phyloP scores from a whole-genome alignment of 2,888 invertebrate species.

The Hoplodrina ambigua region DNA sequence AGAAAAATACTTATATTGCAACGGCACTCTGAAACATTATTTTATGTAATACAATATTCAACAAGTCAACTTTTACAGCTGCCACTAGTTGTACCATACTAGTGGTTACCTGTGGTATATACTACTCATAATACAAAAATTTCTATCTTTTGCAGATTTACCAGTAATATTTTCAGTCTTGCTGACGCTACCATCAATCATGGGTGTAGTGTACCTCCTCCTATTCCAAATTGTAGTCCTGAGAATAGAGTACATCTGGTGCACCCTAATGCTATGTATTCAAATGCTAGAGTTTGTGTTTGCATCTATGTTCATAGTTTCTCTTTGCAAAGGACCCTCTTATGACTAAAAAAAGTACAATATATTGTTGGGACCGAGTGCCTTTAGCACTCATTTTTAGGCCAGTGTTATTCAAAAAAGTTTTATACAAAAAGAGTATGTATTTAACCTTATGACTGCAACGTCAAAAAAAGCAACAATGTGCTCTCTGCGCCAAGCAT shows the following conservation, averaged over 20 bases:
- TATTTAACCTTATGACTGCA: constrained; percentile 1
- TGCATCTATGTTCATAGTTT: constrained; percentile 93
- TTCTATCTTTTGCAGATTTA: constrained; percentile 90
- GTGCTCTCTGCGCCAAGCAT: no score
- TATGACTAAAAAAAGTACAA: constrained; percentile 82
- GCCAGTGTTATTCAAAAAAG: constrained; percentile 27
- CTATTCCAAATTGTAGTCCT: constrained; percentile 96
- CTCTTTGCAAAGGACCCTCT: constrained; percentile 91
- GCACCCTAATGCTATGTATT: constrained; percentile 95
- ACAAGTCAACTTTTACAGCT: neutral
- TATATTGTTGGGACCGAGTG: constrained; percentile 36
- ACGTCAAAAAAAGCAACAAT: no score
- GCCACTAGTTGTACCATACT: neutral
- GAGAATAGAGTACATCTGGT: constrained; percentile 96
- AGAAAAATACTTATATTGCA: neutral
- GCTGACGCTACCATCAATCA: constrained; percentile 95
- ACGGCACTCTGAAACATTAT: neutral
- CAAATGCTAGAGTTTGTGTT: constrained; percentile 95
- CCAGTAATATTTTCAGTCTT: constrained; percentile 95
- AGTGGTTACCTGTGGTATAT: neutral
- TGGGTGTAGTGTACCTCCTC: constrained; percentile 96
- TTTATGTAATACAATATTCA: neutral
- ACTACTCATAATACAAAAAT: neutral
- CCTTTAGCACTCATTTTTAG: constrained; percentile 48
- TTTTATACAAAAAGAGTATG: constrained; percentile 24